A percentile compares a stretch with the other conserved stretches of the same genome.
phyloP scores from a whole-genome alignment of 2,888 invertebrate species.

The Serrognathus titanus region DNA sequence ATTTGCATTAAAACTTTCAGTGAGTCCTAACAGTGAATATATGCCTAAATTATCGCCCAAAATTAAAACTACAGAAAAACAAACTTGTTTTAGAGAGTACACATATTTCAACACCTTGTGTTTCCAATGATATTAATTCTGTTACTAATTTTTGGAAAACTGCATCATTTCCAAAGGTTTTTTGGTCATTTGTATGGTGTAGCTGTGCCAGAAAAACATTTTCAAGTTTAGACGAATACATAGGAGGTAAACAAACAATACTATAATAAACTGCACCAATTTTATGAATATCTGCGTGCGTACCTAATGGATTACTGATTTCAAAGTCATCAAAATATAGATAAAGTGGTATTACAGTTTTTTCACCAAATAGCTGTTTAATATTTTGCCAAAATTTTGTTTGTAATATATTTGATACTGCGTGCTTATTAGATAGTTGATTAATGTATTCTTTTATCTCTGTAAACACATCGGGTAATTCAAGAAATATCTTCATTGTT shows the following conservation, averaged over 20 bases:
- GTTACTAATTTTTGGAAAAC: background rate
- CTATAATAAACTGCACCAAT: constrained; percentile 8
- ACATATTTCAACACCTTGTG: background rate
- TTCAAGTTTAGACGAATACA: background rate
- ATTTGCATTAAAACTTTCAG: no score
- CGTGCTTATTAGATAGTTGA: no score
- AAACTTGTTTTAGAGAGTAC: constrained; percentile 3
- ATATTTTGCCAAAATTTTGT: no score
- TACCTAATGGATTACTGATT: constrained; percentile 9
- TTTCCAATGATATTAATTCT: background rate
- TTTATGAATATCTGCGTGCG: constrained; percentile 7
- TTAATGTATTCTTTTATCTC: no score
- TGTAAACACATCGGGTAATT: no score
- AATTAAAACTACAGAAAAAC: constrained; percentile 16
- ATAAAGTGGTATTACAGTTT: constrained; percentile 1
- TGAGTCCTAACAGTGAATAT: constrained; percentile 7
- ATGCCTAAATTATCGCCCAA: constrained; percentile 20
- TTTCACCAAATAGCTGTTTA: no score
- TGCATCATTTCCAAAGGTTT: constrained; percentile 12
- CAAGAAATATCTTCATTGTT: no score
- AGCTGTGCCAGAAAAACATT: background rate
- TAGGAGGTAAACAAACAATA: constrained; percentile 8
- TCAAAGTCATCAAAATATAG: constrained; percentile 16
- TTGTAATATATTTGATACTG: no score
- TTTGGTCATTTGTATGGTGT: constrained; percentile 12